These are phyloP conservation scores for Chironomus riparius DNA, from an alignment of 2,888 invertebrate genomes.

Conservation along the genomic window DNA sequence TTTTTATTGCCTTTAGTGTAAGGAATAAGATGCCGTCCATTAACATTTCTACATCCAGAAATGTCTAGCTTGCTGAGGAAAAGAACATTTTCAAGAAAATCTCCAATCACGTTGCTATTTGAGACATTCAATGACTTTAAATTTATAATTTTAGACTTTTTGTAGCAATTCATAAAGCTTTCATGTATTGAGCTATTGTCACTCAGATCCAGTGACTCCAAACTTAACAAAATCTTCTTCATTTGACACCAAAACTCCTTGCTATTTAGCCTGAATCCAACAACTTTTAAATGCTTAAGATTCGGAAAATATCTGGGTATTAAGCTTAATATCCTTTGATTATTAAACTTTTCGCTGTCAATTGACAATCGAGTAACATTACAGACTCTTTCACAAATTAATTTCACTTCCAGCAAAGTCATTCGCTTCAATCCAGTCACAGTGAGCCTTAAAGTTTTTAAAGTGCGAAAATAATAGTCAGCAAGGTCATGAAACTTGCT, in stretches of 20 bases:
- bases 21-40: not conserved
- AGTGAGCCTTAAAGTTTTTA: not conserved
- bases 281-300: not conserved
- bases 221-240: not conserved
- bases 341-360: constrained; percentile 15
- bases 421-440: not conserved
- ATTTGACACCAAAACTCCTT: not conserved
- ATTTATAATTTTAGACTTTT: not conserved
- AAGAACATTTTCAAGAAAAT: not conserved
- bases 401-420: not conserved
- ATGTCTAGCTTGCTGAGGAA: not conserved
- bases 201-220: constrained; percentile 12
- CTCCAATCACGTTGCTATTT: constrained; percentile 1
- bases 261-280: not conserved
- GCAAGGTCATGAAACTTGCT: not conserved
- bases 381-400: not conserved
- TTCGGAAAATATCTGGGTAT: constrained; percentile 12
- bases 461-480: not conserved
- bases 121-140: constrained; percentile 11
- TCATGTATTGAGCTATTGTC: constrained; percentile 10
- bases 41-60: constrained; percentile 4
- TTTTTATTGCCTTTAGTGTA: not conserved
- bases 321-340: constrained; percentile 9
- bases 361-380: not conserved
- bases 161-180: not conserved